Percentiles rank a stretch among this genome's conserved stretches.
Conservation (phyloP, 2,113 vertebrate genomes). For the human region GRCh38 chr1:6346501-6347000, state of each 20-base stretch:
- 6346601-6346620: background rate
- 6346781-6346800: background rate
- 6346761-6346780: background rate
- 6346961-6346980: background rate
- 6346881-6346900: too few relatives aligned
- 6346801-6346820: background rate
- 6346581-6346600: background rate
- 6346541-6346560: background rate
- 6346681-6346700: background rate
- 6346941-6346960: background rate
- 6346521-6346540: fast-evolving
- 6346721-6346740: background rate
- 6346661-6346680: background rate
- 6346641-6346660: background rate
- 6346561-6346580: fast-evolving
- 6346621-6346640: background rate
- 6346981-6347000: background rate
- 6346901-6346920: background rate
- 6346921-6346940: fast-evolving
- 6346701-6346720: background rate
- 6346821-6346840: too few relatives aligned
- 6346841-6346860: background rate
- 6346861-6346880: background rate
- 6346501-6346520: background rate
- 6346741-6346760: too few relatives aligned